These are phyloP conservation scores for Hyppa rectilinea DNA, from an alignment of 2,888 invertebrate species.

Conservation along the genomic window DNA sequence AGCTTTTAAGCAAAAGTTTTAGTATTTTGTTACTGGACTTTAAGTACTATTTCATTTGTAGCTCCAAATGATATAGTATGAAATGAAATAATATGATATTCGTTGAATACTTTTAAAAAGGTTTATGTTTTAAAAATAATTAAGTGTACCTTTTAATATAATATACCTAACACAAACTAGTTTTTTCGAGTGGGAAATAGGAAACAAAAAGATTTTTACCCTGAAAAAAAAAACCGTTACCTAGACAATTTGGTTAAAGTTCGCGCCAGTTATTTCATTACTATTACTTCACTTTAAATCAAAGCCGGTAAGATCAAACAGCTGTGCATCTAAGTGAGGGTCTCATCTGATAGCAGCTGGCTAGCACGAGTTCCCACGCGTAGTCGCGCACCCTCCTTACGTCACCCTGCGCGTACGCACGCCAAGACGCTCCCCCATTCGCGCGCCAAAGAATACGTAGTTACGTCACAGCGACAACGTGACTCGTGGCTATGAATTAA, in stretches of 20 bases:
- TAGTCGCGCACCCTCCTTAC: constrained; percentile 73
- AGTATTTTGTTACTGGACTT: not conserved
- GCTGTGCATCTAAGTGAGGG: constrained; percentile 75
- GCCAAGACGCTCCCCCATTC: constrained; percentile 69
- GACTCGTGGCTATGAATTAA: constrained; percentile 82
- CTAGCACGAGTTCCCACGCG: constrained; percentile 87
- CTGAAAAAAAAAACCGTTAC: constrained; percentile 17
- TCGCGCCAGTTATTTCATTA: constrained; percentile 20
- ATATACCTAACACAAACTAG: not conserved
- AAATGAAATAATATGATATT: too few species aligned
- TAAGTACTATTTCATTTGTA: too few species aligned
- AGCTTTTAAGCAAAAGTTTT: not conserved
- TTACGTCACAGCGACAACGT: constrained; percentile 76
- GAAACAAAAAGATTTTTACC: not conserved
- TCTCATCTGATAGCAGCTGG: constrained; percentile 84
- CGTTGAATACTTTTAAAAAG: too few species aligned
- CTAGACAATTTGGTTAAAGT: not conserved
- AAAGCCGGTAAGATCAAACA: constrained; percentile 69
- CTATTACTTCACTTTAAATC: constrained; percentile 52
- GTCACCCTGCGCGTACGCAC: constrained; percentile 71
- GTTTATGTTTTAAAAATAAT: not conserved
- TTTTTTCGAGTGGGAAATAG: not conserved
- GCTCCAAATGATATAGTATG: too few species aligned
- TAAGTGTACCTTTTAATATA: too few species aligned
- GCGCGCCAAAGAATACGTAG: constrained; percentile 67